phyloP scores from a whole-genome alignment of 2,113 vertebrate genomes.

The Bubalus kerabau region DNA sequence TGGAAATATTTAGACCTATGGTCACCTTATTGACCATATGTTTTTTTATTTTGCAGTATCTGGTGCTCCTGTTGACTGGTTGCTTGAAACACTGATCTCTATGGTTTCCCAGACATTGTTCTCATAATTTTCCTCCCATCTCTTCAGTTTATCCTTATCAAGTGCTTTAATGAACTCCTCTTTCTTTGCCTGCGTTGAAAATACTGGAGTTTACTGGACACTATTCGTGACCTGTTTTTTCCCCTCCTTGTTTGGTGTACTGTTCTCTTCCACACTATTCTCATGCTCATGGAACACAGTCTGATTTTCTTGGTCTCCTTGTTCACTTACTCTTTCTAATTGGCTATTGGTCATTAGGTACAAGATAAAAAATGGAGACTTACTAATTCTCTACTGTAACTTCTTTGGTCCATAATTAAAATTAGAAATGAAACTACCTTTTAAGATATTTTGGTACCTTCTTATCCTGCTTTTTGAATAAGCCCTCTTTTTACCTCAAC shows the following conservation, averaged over 20 bases:
- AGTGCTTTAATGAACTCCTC: neutral
- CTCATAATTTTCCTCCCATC: neutral
- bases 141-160: neutral
- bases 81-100: neutral
- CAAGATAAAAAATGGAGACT: neutral
- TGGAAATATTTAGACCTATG: neutral
- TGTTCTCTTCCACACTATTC: neutral
- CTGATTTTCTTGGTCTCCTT: neutral
- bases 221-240: neutral
- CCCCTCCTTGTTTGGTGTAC: neutral
- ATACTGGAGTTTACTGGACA: neutral
- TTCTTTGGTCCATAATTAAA: neutral
- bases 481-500: neutral
- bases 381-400: neutral
- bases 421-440: neutral
- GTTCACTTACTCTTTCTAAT: neutral
- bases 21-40: neutral
- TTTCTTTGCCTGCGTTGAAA: neutral
- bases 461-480: neutral
- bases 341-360: neutral
- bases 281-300: neutral
- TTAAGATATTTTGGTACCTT: neutral
- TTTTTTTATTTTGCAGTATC: neutral
- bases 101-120: neutral
- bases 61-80: neutral